Evolutionary conservation across 2,113 vertebrate species (phyloP).

Genomic region (Ceratotherium simum): DNA sequence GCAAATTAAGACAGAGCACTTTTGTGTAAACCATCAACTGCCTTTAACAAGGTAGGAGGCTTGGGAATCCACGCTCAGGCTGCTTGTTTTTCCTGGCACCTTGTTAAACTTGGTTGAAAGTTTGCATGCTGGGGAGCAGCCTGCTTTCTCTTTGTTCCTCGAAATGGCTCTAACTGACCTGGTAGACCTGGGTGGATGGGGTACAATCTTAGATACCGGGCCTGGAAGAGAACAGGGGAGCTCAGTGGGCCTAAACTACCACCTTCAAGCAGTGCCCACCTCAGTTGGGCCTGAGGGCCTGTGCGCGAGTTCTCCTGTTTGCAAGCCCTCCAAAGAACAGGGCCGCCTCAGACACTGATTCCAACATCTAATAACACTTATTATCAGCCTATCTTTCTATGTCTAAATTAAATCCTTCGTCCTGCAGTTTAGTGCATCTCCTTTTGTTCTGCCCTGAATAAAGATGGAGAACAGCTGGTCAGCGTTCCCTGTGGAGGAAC

Average conservation of each 20-base stretch:
- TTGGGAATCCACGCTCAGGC: constrained; percentile 73
- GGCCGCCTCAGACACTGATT: background rate
- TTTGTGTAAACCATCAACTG: constrained; percentile 81
- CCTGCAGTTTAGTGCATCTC: constrained; percentile 52
- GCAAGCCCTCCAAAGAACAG: background rate
- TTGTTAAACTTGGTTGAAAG: constrained; percentile 81
- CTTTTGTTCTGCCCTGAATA: constrained; percentile 70
- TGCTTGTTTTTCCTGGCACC: constrained; percentile 83
- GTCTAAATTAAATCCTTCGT: constrained; percentile 69
- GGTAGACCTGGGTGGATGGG: background rate
- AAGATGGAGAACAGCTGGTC: constrained; percentile 73
- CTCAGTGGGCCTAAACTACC: background rate
- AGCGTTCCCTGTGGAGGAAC: constrained; percentile 64
- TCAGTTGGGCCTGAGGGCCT: background rate
- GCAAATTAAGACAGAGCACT: constrained; percentile 82
- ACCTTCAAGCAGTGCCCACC: background rate
- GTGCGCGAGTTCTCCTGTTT: background rate
- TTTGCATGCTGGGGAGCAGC: constrained; percentile 65
- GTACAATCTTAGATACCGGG: background rate
- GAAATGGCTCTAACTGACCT: constrained; percentile 29
- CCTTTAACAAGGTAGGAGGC: constrained; percentile 81
- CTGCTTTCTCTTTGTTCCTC: constrained; percentile 75
- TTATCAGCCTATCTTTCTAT: constrained; percentile 32
- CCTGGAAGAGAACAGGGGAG: background rate
- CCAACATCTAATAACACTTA: constrained; percentile 12